Evolutionary conservation across 2,797 vertebrate species (phyloP).

Genomic region (Gila robusta): DNA sequence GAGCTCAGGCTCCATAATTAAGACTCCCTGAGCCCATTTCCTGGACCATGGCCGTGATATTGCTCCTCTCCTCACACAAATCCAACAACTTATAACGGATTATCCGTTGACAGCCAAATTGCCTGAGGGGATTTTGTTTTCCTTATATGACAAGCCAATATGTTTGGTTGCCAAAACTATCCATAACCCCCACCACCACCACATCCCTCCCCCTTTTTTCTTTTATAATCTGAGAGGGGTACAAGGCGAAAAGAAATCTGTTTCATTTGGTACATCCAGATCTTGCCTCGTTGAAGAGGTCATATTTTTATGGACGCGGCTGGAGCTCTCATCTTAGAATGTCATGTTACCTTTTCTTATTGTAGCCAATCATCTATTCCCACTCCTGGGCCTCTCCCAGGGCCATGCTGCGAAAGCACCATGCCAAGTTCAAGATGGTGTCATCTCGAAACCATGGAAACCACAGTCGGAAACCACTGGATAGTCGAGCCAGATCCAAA

Average conservation of each 20-base stretch:
- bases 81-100: slow-evolving; percentile 71
- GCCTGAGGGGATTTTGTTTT: slow-evolving; percentile 68
- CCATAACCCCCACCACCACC: slow-evolving; percentile 63
- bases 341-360: slow-evolving; percentile 54
- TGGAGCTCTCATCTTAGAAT: slow-evolving; percentile 58
- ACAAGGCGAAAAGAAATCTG: slow-evolving; percentile 26
- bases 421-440: slow-evolving; percentile 59
- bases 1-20: slow-evolving; percentile 61
- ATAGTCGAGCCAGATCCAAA: slow-evolving; percentile 49
- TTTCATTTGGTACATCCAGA: slow-evolving; percentile 47
- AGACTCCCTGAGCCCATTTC: slow-evolving; percentile 59
- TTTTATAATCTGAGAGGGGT: slow-evolving; percentile 21
- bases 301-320: slow-evolving; percentile 53
- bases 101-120: slow-evolving; percentile 77
- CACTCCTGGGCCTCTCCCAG: slow-evolving; percentile 55
- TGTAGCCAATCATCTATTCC: slow-evolving; percentile 62
- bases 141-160: slow-evolving; percentile 70
- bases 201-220: not conserved
- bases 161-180: slow-evolving; percentile 62
- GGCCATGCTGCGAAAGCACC: slow-evolving; percentile 53
- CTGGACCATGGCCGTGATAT: slow-evolving; percentile 47
- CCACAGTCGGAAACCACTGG: slow-evolving; percentile 43
- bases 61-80: slow-evolving; percentile 65
- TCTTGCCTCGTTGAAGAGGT: slow-evolving; percentile 52
- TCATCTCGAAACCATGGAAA: slow-evolving; percentile 60